Base-by-base conservation (phyloP, 2,888 invertebrate species). In the Athripsodes cinereus region DNA sequence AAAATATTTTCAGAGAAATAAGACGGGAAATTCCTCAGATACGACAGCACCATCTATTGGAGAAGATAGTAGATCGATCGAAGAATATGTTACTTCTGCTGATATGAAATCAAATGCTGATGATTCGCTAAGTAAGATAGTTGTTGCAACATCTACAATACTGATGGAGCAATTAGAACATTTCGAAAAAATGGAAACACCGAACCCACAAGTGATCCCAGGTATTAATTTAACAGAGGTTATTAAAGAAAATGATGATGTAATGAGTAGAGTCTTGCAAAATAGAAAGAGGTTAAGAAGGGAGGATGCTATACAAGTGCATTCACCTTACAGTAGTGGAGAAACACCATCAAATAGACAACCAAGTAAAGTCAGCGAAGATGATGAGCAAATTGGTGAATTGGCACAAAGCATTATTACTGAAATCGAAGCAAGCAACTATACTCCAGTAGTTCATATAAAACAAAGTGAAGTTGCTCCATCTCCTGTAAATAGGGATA, bases 261-360 rank as follows among this genome's bases (percentile, higher is more conserved):
- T 22, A 1, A 10, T 35, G 2, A 46, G 20, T 16, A 26, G 75
- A 65, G 53, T 57, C 10, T 76, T 69, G 61, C 77, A 78, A 67
- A 70, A 72, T 55, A 69, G 78, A 59, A 78, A 78, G 63, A 76
- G 73, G 63, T 67, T 79, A 52, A 78, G 76, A 68, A 68, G 79
- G 60, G 79, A 78, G 69, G 78, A 79, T 63, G 79, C 79, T n/a
- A 70, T 79, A 55, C 79, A 79, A 64, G 75, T 78, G 8, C 68
- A 76, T 57, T 76, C 79, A 3, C 79, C 79, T 2, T 62, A 78
- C 5, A 63, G 63, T 46, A 63, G 63, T 46, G 61, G 59, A 3
- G 63, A 63, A 44, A 58, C 58, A 11, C 51, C 55, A n/a, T 52
- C 75, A 75, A 1, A 78, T 74, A 65, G 75, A 64, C 75, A 76